Conservation (phyloP, 1,140 invertebrate species). For the Augochlora pura region DNA sequence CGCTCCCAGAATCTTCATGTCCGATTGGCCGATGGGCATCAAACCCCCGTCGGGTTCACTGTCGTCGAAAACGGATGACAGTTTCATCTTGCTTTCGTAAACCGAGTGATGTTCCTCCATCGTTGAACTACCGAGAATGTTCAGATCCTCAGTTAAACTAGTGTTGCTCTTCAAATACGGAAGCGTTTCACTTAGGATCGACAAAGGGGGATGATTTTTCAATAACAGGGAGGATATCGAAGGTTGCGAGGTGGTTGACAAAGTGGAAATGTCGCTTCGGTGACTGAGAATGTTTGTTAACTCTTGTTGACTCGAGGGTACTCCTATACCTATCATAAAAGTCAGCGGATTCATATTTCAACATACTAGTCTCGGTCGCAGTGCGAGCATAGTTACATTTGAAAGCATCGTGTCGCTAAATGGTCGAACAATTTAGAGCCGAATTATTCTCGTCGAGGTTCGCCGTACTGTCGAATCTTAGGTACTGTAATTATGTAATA, state of each 20-base stretch:
- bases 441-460: no score
- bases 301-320: constrained; percentile 59
- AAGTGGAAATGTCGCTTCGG: constrained; percentile 55
- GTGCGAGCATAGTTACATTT: neutral
- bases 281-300: constrained; percentile 60
- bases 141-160: constrained; percentile 63
- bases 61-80: constrained; percentile 65
- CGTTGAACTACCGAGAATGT: constrained; percentile 52
- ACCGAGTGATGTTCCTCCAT: constrained; percentile 60
- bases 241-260: constrained; percentile 51
- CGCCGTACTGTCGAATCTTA: no score
- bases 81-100: constrained; percentile 63
- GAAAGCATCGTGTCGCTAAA: neutral
- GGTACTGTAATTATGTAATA: no score
- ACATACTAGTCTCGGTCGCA: neutral
- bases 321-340: constrained; percentile 39
- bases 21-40: constrained; percentile 54
- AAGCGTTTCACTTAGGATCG: constrained; percentile 59
- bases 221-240: constrained; percentile 55
- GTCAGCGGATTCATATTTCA: neutral
- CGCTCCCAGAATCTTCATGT: constrained; percentile 58
- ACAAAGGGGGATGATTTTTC: constrained; percentile 59
- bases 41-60: constrained; percentile 58
- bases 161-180: constrained; percentile 65
- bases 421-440: neutral